These are phyloP conservation scores for Cyprinodon variegatus DNA, from an alignment of 2,113 vertebrate species.

Conservation along the genomic window DNA sequence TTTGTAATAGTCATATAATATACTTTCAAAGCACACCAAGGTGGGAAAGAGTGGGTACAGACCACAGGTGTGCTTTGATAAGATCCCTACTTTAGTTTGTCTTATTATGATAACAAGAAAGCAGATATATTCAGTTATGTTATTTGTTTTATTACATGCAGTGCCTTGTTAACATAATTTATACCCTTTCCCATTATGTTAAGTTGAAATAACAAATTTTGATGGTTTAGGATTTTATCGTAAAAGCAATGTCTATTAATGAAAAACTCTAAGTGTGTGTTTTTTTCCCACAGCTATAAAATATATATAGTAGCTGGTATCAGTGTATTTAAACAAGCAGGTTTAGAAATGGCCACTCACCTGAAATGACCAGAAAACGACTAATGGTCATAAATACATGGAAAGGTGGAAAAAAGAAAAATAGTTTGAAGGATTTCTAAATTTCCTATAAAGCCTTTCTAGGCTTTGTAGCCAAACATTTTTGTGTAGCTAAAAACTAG, in stretches of 20 bases:
- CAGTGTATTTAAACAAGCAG: too few relatives aligned
- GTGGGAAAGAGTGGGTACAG: conserved; percentile 28
- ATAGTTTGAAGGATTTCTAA: too few relatives aligned
- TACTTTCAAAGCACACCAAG: conserved; percentile 32
- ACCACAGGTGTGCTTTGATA: conserved; percentile 22
- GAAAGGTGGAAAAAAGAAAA: too few relatives aligned
- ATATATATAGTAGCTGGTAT: too few relatives aligned
- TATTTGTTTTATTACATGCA: neutral
- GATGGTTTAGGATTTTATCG: neutral
- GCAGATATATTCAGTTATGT: neutral
- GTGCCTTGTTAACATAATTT: neutral
- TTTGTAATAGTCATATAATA: conserved; percentile 44
- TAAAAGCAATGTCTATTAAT: neutral
- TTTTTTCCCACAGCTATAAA: neutral
- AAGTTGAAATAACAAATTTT: neutral
- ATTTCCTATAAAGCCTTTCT: too few relatives aligned
- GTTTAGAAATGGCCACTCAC: too few relatives aligned
- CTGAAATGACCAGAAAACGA: too few relatives aligned
- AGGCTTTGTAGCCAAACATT: too few relatives aligned
- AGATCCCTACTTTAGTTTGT: conserved; percentile 23
- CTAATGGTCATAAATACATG: too few relatives aligned
- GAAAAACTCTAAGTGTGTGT: too few relatives aligned
- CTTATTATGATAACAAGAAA: neutral
- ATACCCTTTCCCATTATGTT: neutral
- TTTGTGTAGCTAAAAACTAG: too few relatives aligned